Conservation (phyloP, 2,797 vertebrate species). For the Phrynocephalus guinanensis region DNA sequence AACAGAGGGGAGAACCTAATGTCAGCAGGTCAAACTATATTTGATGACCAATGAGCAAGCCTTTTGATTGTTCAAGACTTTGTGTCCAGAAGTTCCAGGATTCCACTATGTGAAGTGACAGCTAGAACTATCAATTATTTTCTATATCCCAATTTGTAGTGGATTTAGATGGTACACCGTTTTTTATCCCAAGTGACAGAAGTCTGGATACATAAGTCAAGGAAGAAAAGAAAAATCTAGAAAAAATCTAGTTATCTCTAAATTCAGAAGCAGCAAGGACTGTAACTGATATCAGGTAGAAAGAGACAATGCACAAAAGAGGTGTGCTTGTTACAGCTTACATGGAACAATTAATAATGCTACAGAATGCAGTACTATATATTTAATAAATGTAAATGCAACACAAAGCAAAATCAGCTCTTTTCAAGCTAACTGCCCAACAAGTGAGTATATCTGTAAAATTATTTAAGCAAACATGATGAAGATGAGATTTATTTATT, state of each 20-base stretch:
- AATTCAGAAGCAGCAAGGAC: constrained; percentile 13
- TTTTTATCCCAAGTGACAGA: not conserved
- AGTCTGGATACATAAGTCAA: no score
- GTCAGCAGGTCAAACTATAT: not conserved
- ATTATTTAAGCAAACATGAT: not conserved
- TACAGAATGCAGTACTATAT: not conserved
- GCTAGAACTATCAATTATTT: not conserved
- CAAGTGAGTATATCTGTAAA: not conserved
- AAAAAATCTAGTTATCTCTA: constrained; percentile 17
- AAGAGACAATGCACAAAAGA: constrained; percentile 15
- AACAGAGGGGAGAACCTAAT: not conserved
- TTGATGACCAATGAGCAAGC: not conserved
- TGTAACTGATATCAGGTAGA: constrained; percentile 41
- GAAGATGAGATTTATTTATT: not conserved
- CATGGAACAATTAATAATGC: not conserved
- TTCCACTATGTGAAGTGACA: constrained; percentile 32
- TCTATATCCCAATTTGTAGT: not conserved
- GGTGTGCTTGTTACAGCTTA: not conserved
- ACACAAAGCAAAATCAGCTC: not conserved
- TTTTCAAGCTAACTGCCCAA: not conserved
- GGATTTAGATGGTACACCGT: not conserved
- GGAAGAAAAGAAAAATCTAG: not conserved
- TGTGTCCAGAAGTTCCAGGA: not conserved
- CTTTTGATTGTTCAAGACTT: no score
- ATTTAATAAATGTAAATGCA: not conserved